Evolutionary conservation across 1,140 invertebrate genomes (phyloP).

Genomic region (Phymorhynchus buccinoides): DNA sequence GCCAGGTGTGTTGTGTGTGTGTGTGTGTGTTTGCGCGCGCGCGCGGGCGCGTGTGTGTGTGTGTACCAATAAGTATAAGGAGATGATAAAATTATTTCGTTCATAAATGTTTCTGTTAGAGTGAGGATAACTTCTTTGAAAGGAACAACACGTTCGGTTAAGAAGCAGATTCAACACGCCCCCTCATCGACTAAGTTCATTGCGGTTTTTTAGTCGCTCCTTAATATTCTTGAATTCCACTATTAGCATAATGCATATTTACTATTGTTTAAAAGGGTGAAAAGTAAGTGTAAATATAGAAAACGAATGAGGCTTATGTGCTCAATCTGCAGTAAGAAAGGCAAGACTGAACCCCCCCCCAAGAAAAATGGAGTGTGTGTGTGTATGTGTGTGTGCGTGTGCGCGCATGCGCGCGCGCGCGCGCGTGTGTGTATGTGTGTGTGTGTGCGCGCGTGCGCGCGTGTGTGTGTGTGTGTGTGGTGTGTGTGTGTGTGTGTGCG

Average conservation of each 20-base stretch:
- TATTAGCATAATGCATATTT: too few relatives aligned
- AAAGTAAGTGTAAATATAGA: background rate
- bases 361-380: background rate
- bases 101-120: too few relatives aligned
- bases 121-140: too few relatives aligned
- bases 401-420: background rate
- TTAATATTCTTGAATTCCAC: too few relatives aligned
- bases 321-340: background rate
- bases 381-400: background rate
- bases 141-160: too few relatives aligned
- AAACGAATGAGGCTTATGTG: background rate
- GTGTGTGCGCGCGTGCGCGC: background rate
- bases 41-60: background rate
- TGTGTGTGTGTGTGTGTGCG: constrained; percentile 8
- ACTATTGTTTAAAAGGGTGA: too few relatives aligned
- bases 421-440: background rate
- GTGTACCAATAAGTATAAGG: background rate
- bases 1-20: background rate
- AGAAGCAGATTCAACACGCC: too few relatives aligned
- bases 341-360: too few relatives aligned
- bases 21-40: background rate
- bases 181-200: too few relatives aligned
- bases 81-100: too few relatives aligned
- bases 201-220: too few relatives aligned
- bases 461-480: constrained; percentile 13